phyloP scores from a whole-genome alignment of 2,797 vertebrate species.

The Pseudochirops corinnae region DNA sequence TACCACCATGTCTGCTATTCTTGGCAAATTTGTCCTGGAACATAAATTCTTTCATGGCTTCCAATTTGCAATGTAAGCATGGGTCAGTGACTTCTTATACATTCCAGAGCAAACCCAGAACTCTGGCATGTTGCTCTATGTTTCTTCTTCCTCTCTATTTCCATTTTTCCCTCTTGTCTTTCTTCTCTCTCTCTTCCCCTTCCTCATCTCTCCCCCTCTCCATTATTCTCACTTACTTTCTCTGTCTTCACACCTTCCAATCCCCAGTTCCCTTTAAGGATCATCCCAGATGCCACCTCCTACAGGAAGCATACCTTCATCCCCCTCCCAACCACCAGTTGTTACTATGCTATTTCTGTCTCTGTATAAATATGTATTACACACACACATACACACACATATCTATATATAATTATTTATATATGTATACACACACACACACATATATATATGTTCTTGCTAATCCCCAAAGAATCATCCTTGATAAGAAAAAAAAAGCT shows the following conservation, averaged over 20 bases:
- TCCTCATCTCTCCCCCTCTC: neutral
- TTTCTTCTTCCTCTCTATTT: neutral
- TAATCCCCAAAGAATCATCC: no score
- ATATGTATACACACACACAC: no score
- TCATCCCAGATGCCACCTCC: neutral
- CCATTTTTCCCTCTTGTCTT: neutral
- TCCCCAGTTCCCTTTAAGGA: neutral
- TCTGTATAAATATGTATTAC: no score
- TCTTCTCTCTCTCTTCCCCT: neutral
- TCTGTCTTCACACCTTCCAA: neutral
- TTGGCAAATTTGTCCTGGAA: slow-evolving; percentile 48
- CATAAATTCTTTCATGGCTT: neutral
- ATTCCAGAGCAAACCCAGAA: neutral
- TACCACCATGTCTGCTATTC: neutral
- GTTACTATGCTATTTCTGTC: neutral
- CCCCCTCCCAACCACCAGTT: neutral
- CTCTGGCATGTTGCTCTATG: neutral
- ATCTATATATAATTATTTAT: no score
- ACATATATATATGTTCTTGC: no score
- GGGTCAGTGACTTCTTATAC: slow-evolving; percentile 55
- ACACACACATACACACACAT: no score
- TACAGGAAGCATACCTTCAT: neutral
- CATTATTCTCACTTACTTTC: neutral
- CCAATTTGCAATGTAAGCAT: slow-evolving; percentile 38
- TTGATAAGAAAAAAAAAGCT: no score